Percentiles rank a stretch among this genome's conserved stretches.
phyloP scores from a whole-genome alignment of 2,797 vertebrate species.

The Lagocephalus sceleratus region DNA sequence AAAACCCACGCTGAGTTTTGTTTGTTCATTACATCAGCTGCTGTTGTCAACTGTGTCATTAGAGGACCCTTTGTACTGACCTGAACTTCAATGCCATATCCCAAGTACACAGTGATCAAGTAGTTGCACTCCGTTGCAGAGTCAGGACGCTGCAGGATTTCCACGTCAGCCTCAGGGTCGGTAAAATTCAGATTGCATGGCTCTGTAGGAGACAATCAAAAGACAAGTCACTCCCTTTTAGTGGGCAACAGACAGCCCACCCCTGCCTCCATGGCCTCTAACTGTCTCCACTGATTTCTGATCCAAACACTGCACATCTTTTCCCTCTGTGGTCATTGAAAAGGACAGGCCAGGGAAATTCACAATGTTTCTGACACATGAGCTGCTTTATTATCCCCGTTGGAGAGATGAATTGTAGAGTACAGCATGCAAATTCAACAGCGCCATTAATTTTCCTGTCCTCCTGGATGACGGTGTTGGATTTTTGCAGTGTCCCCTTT shows the following conservation, averaged over 20 bases:
- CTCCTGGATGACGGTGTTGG: conserved; percentile 29
- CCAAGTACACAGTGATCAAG: conserved; percentile 90
- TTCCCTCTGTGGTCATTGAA: conserved; percentile 45
- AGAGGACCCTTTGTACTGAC: conserved; percentile 73
- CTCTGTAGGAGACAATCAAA: conserved; percentile 74
- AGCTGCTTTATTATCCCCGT: conserved; percentile 53
- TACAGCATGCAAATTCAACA: conserved; percentile 46
- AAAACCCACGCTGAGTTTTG: too few species aligned
- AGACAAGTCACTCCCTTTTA: conserved; percentile 63
- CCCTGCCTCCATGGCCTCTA: conserved; percentile 47
- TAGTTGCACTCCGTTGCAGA: conserved; percentile 87
- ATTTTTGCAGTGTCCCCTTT: conserved; percentile 7
- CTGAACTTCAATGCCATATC: conserved; percentile 96
- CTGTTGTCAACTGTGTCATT: not conserved
- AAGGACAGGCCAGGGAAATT: conserved; percentile 53
- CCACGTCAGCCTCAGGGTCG: conserved; percentile 86
- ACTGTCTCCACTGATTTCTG: conserved; percentile 59
- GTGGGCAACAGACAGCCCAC: conserved; percentile 59
- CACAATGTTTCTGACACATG: conserved; percentile 73
- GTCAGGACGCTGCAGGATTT: conserved; percentile 78
- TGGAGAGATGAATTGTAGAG: conserved; percentile 36
- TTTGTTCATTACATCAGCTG: too few species aligned
- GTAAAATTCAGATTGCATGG: conserved; percentile 90
- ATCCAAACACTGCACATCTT: conserved; percentile 47
- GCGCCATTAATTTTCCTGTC: conserved; percentile 35